Evolutionary conservation across 2,888 invertebrate species (phyloP).

Genomic region (Ferrisia virgata): DNA sequence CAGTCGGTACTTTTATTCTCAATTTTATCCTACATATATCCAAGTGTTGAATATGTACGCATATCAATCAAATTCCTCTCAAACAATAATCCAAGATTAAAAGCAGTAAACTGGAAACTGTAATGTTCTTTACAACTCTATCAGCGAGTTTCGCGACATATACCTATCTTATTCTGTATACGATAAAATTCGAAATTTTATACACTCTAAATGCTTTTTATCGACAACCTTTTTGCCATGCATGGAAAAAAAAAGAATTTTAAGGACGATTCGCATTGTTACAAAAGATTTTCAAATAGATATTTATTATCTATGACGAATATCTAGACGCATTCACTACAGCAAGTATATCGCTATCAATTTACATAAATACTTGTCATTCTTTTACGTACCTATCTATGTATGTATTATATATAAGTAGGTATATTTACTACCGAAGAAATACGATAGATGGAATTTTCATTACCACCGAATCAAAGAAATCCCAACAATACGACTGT

Average conservation of each 20-base stretch:
- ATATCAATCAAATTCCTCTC: neutral
- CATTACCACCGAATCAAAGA: no score
- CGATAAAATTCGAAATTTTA: neutral
- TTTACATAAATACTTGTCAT: no score
- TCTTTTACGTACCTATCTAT: no score
- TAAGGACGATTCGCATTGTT: neutral
- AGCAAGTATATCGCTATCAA: no score
- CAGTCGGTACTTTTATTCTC: neutral
- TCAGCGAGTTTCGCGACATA: neutral
- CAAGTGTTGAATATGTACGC: neutral
- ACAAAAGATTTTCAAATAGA: neutral
- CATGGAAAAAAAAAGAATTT: neutral
- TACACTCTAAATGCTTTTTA: neutral
- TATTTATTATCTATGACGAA: neutral
- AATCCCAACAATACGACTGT: no score
- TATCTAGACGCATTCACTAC: no score
- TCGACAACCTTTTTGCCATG: neutral
- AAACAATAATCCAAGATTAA: neutral
- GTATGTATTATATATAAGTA: no score
- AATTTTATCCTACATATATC: neutral
- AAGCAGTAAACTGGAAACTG: neutral
- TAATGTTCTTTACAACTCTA: neutral
- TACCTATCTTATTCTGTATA: no score
- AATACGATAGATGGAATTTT: no score
- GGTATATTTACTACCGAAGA: no score